phyloP scores from a whole-genome alignment of 1,140 invertebrate genomes.

The Papilio helenus region DNA sequence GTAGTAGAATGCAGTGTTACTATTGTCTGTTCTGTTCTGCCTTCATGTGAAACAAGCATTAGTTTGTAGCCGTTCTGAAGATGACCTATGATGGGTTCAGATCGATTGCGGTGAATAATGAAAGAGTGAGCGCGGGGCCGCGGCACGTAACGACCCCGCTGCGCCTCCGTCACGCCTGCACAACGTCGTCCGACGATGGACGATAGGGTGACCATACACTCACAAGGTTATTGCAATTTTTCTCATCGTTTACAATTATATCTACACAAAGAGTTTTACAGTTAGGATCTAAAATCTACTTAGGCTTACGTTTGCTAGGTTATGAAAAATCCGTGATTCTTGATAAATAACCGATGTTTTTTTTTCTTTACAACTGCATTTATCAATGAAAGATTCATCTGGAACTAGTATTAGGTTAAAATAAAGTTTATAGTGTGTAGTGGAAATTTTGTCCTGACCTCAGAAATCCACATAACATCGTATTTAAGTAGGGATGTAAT shows the following conservation, averaged over 20 bases:
- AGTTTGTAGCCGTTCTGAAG: conserved; percentile 22
- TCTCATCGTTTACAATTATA: not conserved
- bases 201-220: not conserved
- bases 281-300: too few relatives aligned
- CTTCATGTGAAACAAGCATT: not conserved
- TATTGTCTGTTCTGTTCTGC: not conserved
- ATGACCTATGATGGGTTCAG: conserved; percentile 5
- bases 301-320: not conserved
- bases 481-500: not conserved
- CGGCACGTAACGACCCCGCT: conserved; percentile 1
- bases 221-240: not conserved
- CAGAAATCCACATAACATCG: too few relatives aligned
- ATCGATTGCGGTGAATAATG: conserved; percentile 29
- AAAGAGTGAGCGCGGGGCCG: not conserved
- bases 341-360: too few relatives aligned
- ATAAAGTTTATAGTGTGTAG: not conserved
- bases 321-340: too few relatives aligned
- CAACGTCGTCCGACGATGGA: not conserved
- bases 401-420: not conserved
- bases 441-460: too few relatives aligned
- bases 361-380: too few relatives aligned
- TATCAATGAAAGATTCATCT: too few relatives aligned
- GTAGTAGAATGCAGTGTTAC: not conserved
- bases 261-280: too few relatives aligned
- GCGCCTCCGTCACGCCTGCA: conserved; percentile 4